Conservation (phyloP, 2,113 vertebrate species). For the Platichthys flesus region DNA sequence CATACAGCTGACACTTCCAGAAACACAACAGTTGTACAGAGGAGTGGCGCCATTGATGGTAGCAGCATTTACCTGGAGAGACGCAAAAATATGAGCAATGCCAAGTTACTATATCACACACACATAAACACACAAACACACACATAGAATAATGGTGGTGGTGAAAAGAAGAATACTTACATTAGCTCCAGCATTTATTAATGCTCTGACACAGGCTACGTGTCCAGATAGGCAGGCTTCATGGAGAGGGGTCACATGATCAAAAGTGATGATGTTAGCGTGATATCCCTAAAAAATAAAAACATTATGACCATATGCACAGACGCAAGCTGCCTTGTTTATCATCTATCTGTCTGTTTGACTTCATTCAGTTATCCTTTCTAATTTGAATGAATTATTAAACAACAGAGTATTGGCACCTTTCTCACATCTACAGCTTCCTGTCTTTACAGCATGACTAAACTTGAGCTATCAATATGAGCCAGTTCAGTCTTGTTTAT, state of each 20-base stretch:
- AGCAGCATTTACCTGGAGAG: conserved; percentile 88
- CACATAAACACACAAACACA: conserved; percentile 1
- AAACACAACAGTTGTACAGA: conserved; percentile 90
- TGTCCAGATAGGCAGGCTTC: conserved; percentile 96
- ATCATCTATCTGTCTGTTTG: neutral
- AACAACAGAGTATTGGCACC: no score
- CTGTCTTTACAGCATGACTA: no score
- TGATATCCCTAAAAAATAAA: conserved; percentile 86
- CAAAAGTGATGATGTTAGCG: conserved; percentile 91
- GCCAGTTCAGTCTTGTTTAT: no score
- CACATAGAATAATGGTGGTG: neutral
- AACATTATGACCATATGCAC: neutral
- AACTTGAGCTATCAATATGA: no score
- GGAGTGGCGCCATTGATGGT: conserved; percentile 94
- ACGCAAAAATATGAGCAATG: neutral
- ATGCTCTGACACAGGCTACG: conserved; percentile 89
- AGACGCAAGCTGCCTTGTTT: no score
- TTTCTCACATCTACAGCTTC: no score
- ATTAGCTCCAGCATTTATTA: conserved; percentile 93
- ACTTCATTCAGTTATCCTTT: neutral
- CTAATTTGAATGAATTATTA: neutral
- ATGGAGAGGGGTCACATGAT: conserved; percentile 94
- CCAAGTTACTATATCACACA: neutral
- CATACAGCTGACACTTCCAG: conserved; percentile 87
- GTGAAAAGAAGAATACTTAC: conserved; percentile 77